Evolutionary conservation across 2,797 vertebrate species (phyloP).

Genomic region (Botia almorhae): DNA sequence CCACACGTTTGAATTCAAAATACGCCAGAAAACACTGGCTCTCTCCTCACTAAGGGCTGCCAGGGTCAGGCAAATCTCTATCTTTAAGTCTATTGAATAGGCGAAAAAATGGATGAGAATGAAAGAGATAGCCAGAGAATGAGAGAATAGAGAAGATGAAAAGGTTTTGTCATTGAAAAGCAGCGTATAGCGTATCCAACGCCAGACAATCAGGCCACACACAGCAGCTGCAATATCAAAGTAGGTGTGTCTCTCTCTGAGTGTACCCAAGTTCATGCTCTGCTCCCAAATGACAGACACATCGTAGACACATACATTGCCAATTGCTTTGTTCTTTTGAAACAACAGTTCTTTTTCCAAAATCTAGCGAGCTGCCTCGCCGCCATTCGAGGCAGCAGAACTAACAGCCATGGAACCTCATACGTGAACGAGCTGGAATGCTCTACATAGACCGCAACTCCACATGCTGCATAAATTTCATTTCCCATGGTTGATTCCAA

Average conservation of each 20-base stretch:
- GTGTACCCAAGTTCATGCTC: too few relatives aligned
- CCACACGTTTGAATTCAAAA: conserved; percentile 44
- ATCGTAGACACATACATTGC: conserved; percentile 2
- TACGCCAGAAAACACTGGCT: conserved; percentile 51
- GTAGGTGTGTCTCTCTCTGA: neutral
- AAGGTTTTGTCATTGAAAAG: conserved; percentile 34
- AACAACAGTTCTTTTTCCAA: conserved; percentile 3
- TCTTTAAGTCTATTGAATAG: conserved; percentile 39
- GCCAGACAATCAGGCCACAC: conserved; percentile 28
- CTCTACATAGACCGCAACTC: too few relatives aligned
- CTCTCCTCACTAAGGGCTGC: conserved; percentile 28
- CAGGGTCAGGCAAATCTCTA: conserved; percentile 51
- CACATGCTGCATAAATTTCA: too few relatives aligned
- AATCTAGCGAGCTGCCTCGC: too few relatives aligned
- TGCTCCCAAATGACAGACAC: neutral
- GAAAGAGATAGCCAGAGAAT: conserved; percentile 31
- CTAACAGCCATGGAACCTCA: too few relatives aligned
- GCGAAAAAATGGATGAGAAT: conserved; percentile 48
- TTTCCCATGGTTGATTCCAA: too few relatives aligned
- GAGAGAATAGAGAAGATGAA: conserved; percentile 44
- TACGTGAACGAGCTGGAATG: too few relatives aligned
- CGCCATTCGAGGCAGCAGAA: neutral
- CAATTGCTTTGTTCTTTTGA: neutral
- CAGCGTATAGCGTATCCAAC: conserved; percentile 12
- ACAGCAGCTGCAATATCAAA: conserved; percentile 13